Percentiles rank a stretch among this genome's conserved stretches.
Conservation (phyloP, 2,888 invertebrate genomes). For the Coenonympha glycerion region DNA sequence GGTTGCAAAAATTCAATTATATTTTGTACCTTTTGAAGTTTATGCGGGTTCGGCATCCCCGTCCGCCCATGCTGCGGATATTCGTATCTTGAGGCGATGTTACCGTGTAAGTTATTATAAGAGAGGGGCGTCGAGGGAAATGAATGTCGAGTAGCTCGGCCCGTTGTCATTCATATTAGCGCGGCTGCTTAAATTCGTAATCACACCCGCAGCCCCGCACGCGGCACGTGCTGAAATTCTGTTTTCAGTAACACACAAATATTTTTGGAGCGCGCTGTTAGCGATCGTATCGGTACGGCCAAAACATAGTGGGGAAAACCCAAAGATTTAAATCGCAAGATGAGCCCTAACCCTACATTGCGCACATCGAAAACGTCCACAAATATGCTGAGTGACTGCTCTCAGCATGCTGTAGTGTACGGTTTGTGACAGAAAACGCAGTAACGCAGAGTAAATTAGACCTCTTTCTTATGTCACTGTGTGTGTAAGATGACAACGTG, state of each 20-base stretch:
- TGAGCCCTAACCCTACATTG: no score
- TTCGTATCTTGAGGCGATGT: conserved; percentile 65
- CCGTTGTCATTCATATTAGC: conserved; percentile 76
- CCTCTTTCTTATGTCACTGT: no score
- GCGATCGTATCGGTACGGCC: background rate
- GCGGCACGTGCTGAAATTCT: conserved; percentile 36
- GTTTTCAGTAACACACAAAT: conserved; percentile 1
- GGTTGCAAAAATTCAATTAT: conserved; percentile 30
- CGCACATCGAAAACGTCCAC: no score
- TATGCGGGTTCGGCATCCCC: conserved; percentile 34
- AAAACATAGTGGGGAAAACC: background rate
- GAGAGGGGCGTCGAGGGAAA: conserved; percentile 74
- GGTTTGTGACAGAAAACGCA: no score
- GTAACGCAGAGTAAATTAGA: no score
- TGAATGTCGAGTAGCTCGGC: conserved; percentile 73
- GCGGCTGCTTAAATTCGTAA: conserved; percentile 73
- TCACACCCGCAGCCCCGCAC: conserved; percentile 54
- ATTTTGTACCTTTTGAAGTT: conserved; percentile 26
- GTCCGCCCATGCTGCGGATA: conserved; percentile 37
- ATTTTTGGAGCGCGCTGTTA: background rate
- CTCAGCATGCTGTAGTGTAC: no score
- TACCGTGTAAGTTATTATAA: conserved; percentile 73
- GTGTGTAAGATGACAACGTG: no score
- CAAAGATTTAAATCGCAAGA: no score
- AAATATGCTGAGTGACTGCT: no score